phyloP scores from a whole-genome alignment of 2,888 invertebrate genomes.

The Silvanus unidentatus region DNA sequence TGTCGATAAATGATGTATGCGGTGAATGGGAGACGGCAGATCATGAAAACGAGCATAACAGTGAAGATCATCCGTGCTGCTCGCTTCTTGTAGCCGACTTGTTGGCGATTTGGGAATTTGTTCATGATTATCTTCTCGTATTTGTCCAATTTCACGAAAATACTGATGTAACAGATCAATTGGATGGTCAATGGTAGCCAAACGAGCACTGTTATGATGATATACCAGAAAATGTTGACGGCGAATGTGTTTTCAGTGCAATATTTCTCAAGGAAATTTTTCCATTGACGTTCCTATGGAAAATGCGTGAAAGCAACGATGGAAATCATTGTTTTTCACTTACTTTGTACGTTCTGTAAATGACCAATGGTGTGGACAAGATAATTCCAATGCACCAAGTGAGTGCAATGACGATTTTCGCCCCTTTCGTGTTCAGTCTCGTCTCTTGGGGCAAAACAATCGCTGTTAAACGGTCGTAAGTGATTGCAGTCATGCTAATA shows the following conservation, averaged over 20 bases:
- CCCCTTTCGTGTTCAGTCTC: conserved; percentile 58
- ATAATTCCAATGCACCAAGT: conserved; percentile 63
- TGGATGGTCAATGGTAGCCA: conserved; percentile 73
- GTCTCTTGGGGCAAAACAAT: conserved; percentile 69
- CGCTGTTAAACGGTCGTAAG: conserved; percentile 76
- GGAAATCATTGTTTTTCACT: conserved; percentile 4
- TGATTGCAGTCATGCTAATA: conserved; percentile 69
- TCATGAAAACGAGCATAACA: conserved; percentile 60
- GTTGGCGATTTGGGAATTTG: conserved; percentile 57
- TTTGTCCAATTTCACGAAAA: conserved; percentile 58
- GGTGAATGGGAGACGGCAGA: conserved; percentile 70
- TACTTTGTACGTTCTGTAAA: conserved; percentile 60
- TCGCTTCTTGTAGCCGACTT: conserved; percentile 59
- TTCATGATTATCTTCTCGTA: conserved; percentile 57
- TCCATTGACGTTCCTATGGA: conserved; percentile 71
- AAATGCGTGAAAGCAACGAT: too few relatives aligned
- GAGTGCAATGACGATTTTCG: conserved; percentile 57
- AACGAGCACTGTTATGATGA: conserved; percentile 66
- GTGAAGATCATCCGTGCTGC: conserved; percentile 67
- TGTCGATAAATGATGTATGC: conserved; percentile 62
- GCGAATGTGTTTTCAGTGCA: conserved; percentile 64
- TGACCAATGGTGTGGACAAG: conserved; percentile 60
- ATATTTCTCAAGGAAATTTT: conserved; percentile 67
- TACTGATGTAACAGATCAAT: conserved; percentile 67
- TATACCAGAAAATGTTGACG: conserved; percentile 71